phyloP scores from a whole-genome alignment of 2,113 vertebrate genomes.

The Lynx canadensis region DNA sequence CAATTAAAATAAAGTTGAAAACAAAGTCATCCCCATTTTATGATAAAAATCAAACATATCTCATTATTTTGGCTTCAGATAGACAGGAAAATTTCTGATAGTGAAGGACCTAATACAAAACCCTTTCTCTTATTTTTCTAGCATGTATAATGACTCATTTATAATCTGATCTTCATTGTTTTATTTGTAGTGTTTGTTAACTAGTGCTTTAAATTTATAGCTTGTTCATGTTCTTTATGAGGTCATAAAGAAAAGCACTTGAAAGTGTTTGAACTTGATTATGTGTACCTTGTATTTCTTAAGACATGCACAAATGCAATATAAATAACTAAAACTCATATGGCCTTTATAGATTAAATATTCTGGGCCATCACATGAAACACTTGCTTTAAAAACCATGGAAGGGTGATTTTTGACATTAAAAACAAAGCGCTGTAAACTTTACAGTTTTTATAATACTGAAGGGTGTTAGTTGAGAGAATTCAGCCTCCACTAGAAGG shows the following conservation, averaged over 20 bases:
- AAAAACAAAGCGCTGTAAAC: neutral
- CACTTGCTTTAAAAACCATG: neutral
- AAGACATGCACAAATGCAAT: neutral
- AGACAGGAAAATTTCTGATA: neutral
- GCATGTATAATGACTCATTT: neutral
- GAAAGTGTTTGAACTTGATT: neutral
- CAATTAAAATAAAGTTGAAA: neutral
- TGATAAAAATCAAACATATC: neutral
- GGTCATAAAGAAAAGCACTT: neutral
- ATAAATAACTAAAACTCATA: neutral
- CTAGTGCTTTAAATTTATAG: neutral
- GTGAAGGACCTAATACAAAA: neutral
- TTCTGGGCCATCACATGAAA: neutral
- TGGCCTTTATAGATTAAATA: neutral
- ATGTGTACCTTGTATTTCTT: neutral
- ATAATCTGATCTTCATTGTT: neutral
- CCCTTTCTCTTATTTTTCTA: neutral
- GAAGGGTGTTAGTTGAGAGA: neutral
- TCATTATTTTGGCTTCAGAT: neutral
- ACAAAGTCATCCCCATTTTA: neutral
- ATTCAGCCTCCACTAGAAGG: neutral
- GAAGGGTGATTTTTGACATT: neutral
- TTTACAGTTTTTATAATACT: neutral
- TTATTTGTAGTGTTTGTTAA: neutral
- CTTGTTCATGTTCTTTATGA: neutral